These are phyloP conservation scores for Ormyrus pomaceus DNA, from an alignment of 2,888 invertebrate species.

Conservation along the genomic window DNA sequence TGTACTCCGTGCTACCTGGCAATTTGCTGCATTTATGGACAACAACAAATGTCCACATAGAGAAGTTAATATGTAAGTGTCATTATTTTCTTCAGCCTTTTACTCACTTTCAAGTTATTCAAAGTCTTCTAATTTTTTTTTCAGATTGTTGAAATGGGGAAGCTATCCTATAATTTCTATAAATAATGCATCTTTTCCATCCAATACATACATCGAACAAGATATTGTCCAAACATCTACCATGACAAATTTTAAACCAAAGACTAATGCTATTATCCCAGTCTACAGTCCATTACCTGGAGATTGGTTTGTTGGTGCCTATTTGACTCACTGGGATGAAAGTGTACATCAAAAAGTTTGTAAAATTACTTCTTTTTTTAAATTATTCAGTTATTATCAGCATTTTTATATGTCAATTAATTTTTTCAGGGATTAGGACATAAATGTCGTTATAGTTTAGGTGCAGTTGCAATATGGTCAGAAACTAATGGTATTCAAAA, in stretches of 20 bases:
- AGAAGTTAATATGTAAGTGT: conserved; percentile 75
- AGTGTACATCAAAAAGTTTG: conserved; percentile 76
- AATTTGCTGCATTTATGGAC: conserved; percentile 77
- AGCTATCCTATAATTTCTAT: conserved; percentile 78
- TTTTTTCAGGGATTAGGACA: conserved; percentile 74
- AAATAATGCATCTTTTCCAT: conserved; percentile 77
- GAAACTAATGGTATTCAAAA: conserved; percentile 73
- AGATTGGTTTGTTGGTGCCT: conserved; percentile 77
- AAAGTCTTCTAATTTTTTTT: conserved; percentile 49
- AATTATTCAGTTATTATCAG: conserved; percentile 7
- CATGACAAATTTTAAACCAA: conserved; percentile 73
- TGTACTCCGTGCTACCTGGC: conserved; percentile 76
- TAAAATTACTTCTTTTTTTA: not conserved
- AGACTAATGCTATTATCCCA: conserved; percentile 74
- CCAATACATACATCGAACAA: conserved; percentile 69
- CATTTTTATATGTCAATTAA: conserved; percentile 11
- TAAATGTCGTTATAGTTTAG: conserved; percentile 76
- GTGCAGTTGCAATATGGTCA: conserved; percentile 76
- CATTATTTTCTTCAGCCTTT: conserved; percentile 3
- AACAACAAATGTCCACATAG: conserved; percentile 72
- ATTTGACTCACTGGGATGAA: conserved; percentile 76
- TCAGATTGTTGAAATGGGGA: conserved; percentile 77
- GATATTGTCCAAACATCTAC: conserved; percentile 69
- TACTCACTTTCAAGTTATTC: too few relatives aligned
- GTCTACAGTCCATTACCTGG: conserved; percentile 76